phyloP scores from a whole-genome alignment of 2,797 vertebrate genomes.

The Masticophis lateralis region DNA sequence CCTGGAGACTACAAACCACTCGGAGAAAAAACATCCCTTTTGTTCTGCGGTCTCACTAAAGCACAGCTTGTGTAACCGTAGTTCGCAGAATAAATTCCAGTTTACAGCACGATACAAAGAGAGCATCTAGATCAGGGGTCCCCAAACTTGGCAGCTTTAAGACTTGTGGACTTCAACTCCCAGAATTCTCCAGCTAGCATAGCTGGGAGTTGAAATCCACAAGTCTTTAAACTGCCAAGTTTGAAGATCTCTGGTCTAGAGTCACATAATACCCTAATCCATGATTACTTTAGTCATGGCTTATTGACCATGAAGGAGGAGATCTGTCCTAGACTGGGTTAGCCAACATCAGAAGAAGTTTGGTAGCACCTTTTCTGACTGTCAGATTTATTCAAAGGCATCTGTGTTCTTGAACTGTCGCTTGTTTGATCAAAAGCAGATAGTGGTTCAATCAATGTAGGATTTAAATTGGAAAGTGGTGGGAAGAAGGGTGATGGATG shows the following conservation, averaged over 20 bases:
- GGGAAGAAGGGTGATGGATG: not conserved
- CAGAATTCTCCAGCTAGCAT: too few species aligned
- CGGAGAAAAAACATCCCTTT: not conserved
- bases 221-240: too few species aligned
- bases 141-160: too few species aligned
- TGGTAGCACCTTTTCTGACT: not conserved
- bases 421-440: not conserved
- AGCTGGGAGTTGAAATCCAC: too few species aligned
- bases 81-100: not conserved
- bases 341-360: not conserved
- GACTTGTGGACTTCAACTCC: too few species aligned
- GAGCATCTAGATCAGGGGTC: too few species aligned
- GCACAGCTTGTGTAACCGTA: not conserved
- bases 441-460: not conserved
- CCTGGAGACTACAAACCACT: not conserved
- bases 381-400: not conserved
- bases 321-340: not conserved
- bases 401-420: not conserved
- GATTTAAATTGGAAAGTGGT: not conserved
- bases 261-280: not conserved
- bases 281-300: not conserved
- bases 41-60: not conserved
- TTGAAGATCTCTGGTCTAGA: not conserved
- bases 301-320: not conserved
- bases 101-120: not conserved